Evolutionary conservation across 1,140 invertebrate species (phyloP).

Genomic region (Meteorus sp.): DNA sequence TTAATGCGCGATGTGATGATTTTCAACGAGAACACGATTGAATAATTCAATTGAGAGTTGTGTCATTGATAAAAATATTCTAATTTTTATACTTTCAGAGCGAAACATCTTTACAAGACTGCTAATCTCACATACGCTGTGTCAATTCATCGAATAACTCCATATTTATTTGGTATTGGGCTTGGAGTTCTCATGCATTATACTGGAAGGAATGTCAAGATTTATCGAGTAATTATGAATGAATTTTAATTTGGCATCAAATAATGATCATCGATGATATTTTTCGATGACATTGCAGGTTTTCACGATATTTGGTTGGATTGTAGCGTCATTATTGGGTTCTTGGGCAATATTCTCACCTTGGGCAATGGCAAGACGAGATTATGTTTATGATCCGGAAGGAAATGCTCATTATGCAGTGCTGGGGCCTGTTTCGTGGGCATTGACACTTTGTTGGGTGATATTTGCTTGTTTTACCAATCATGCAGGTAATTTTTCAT

Average conservation of each 20-base stretch:
- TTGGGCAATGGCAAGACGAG: constrained; percentile 59
- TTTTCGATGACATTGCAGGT: constrained; percentile 45
- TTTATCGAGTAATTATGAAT: constrained; percentile 49
- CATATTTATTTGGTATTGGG: constrained; percentile 67
- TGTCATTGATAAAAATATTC: constrained; percentile 4
- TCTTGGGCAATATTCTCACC: constrained; percentile 65
- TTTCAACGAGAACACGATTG: neutral
- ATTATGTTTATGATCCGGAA: constrained; percentile 64
- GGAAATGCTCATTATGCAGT: constrained; percentile 69
- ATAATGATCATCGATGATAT: neutral
- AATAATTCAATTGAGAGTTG: constrained; percentile 8
- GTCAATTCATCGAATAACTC: constrained; percentile 65
- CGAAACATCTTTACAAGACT: constrained; percentile 69
- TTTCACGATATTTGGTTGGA: constrained; percentile 61
- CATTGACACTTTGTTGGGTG: constrained; percentile 66
- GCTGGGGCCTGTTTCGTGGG: constrained; percentile 65
- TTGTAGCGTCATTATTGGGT: constrained; percentile 56
- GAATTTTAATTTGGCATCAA: neutral
- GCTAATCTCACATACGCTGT: constrained; percentile 67
- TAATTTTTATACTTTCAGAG: constrained; percentile 47
- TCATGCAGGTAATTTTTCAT: constrained; percentile 58
- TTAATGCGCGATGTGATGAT: neutral
- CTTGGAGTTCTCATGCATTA: constrained; percentile 65
- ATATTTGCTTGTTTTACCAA: constrained; percentile 67
- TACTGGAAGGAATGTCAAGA: constrained; percentile 47